phyloP scores from a whole-genome alignment of 1,140 invertebrate genomes.

The Callitettix versicolor region DNA sequence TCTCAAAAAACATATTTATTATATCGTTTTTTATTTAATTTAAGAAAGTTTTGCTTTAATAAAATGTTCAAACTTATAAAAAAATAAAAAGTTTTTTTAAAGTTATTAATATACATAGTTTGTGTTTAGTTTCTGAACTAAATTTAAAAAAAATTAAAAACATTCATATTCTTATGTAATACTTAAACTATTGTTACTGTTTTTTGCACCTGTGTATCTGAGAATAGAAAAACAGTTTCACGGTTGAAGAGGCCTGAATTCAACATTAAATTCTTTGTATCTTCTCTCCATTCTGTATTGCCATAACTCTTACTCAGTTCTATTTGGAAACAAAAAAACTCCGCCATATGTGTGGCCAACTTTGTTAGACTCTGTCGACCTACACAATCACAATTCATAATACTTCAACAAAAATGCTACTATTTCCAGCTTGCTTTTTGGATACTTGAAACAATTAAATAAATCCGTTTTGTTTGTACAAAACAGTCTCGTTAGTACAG shows the following conservation, averaged over 20 bases:
- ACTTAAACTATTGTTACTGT: no score
- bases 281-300: constrained; percentile 48
- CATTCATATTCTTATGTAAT: no score
- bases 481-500: no score
- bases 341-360: constrained; percentile 48
- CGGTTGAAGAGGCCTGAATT: constrained; percentile 41
- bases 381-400: constrained; percentile 16
- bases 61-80: no score
- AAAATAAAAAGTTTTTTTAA: no score
- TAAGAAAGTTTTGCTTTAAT: no score
- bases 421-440: neutral
- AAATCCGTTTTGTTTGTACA: neutral
- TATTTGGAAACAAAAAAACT: constrained; percentile 47
- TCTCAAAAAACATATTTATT: no score
- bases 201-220: constrained; percentile 53
- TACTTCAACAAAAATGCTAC: neutral
- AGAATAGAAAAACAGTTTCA: constrained; percentile 54
- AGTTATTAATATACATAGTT: neutral
- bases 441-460: neutral
- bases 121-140: neutral
- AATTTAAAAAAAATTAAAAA: neutral
- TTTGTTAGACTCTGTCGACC: constrained; percentile 53
- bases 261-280: constrained; percentile 48
- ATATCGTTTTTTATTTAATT: no score
- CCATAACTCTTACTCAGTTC: constrained; percentile 39